Conservation (phyloP, 2,113 vertebrate genomes). For the Spea bombifrons region DNA sequence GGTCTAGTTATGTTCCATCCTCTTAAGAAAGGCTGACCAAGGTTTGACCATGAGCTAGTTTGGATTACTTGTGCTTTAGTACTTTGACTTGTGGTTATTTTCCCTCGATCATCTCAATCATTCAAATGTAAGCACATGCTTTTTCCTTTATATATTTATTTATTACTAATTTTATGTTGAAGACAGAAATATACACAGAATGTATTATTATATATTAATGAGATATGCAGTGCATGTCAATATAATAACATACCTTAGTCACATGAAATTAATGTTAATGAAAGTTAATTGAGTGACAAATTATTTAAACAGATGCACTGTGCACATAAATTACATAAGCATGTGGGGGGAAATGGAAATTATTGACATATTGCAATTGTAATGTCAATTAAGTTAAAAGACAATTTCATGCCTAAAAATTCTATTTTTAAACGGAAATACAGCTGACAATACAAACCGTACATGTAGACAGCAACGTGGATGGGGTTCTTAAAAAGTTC, state of each 20-base stretch:
- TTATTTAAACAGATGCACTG: conserved; percentile 23
- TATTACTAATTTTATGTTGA: too few relatives aligned
- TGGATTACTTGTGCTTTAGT: too few relatives aligned
- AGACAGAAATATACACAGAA: background rate
- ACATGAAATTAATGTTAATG: conserved; percentile 31
- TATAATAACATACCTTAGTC: conserved; percentile 31
- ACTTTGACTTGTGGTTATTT: too few relatives aligned
- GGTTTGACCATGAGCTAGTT: too few relatives aligned
- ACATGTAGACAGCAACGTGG: too few relatives aligned
- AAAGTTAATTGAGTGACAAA: conserved; percentile 34
- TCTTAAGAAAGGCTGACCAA: too few relatives aligned
- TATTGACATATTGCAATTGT: background rate
- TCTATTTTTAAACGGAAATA: background rate
- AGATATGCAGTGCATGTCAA: background rate
- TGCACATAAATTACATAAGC: conserved; percentile 22
- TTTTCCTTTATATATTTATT: too few relatives aligned
- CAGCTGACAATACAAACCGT: too few relatives aligned
- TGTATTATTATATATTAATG: background rate
- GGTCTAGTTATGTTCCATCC: too few relatives aligned
- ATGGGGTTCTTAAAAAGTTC: too few relatives aligned
- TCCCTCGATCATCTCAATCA: too few relatives aligned
- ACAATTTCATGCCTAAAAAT: background rate
- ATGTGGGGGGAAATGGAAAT: background rate
- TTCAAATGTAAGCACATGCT: too few relatives aligned
- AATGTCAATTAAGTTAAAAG: background rate